phyloP scores from a whole-genome alignment of 2,113 vertebrate species.

The Pelmatolapia mariae region DNA sequence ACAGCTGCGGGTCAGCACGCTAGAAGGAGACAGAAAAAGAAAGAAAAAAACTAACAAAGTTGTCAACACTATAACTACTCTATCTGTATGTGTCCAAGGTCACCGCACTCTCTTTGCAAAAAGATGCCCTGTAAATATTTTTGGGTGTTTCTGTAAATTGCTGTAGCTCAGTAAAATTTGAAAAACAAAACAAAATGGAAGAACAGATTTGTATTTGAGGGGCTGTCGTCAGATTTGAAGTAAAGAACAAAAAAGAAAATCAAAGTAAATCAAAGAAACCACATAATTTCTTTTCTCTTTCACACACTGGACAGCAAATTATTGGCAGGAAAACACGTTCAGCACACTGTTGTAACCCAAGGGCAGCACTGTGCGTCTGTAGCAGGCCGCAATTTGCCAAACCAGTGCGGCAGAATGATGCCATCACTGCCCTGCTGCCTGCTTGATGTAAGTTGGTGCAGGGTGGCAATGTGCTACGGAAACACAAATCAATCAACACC shows the following conservation, averaged over 20 bases:
- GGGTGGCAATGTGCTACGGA: background rate
- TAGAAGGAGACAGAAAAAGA: background rate
- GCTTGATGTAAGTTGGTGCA: background rate
- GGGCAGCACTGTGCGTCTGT: background rate
- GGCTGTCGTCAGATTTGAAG: background rate
- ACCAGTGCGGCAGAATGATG: background rate
- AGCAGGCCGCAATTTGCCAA: background rate
- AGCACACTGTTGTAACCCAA: background rate
- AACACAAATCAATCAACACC: conserved; percentile 11
- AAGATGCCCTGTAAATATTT: background rate
- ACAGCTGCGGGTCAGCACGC: background rate
- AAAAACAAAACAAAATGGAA: background rate
- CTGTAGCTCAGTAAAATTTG: background rate
- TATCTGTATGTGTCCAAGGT: background rate
- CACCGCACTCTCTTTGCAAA: background rate
- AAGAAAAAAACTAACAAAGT: background rate
- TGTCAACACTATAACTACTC: background rate
- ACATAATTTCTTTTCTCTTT: background rate
- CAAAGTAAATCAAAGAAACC: background rate
- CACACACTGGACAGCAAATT: background rate
- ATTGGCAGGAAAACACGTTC: background rate
- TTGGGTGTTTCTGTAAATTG: background rate
- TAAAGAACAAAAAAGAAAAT: background rate
- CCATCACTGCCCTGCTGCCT: background rate
- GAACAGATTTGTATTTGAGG: background rate